These are phyloP conservation scores for Agrilus cyanescens DNA, from an alignment of 2,888 invertebrate genomes.

Conservation along the genomic window DNA sequence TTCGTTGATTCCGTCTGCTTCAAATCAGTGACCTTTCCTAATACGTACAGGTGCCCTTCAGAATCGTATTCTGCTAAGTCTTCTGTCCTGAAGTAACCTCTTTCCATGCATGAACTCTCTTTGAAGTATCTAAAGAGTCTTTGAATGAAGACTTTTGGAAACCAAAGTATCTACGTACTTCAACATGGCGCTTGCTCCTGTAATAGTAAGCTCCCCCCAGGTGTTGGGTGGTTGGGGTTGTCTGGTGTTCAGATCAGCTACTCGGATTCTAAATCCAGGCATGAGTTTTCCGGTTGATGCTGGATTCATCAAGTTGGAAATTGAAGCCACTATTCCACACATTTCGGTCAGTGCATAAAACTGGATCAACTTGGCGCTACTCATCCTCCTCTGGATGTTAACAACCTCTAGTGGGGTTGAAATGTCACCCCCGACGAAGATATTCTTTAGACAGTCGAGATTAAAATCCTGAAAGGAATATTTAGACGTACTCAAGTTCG, in stretches of 20 bases:
- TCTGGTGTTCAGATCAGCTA: slow-evolving; percentile 21
- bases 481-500: neutral
- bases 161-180: slow-evolving; percentile 18
- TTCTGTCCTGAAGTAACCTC: slow-evolving; percentile 26
- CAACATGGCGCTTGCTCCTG: slow-evolving; percentile 24
- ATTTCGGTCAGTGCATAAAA: slow-evolving; percentile 25
- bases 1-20: slow-evolving; percentile 14
- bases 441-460: slow-evolving; percentile 22
- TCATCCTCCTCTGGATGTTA: slow-evolving; percentile 18
- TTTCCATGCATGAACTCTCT: slow-evolving; percentile 19
- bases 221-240: slow-evolving; percentile 17
- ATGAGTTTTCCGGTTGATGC: slow-evolving; percentile 22
- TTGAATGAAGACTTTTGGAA: neutral
- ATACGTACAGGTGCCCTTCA: slow-evolving; percentile 25
- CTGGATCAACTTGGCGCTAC: slow-evolving; percentile 21
- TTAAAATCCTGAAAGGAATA: slow-evolving; percentile 23
- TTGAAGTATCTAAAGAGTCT: slow-evolving; percentile 20
- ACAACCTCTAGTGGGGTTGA: slow-evolving; percentile 20
- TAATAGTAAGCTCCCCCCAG: slow-evolving; percentile 25
- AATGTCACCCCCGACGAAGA: slow-evolving; percentile 21
- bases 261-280: slow-evolving; percentile 21
- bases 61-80: slow-evolving; percentile 25
- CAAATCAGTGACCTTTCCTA: slow-evolving; percentile 24
- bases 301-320: slow-evolving; percentile 17
- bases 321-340: slow-evolving; percentile 21